phyloP scores from a whole-genome alignment of 2,797 vertebrate genomes.

The Acanthiza pusilla region DNA sequence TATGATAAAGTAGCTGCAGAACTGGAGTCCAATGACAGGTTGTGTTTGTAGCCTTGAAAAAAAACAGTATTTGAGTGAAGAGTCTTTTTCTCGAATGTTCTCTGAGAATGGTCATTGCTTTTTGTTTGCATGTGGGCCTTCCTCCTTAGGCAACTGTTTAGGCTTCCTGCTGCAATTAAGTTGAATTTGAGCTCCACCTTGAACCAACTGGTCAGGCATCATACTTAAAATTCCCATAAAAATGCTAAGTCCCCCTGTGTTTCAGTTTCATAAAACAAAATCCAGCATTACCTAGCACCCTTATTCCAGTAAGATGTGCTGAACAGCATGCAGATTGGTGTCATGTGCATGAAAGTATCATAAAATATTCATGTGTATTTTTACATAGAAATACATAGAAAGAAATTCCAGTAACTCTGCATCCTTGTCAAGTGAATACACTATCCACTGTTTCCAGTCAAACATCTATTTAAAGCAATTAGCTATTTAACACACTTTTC shows the following conservation, averaged over 20 bases:
- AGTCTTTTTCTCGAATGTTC: neutral
- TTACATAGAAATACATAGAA: neutral
- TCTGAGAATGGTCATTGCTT: neutral
- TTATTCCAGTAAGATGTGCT: neutral
- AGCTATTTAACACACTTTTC: constrained; percentile 15
- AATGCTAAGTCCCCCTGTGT: neutral
- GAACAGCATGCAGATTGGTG: neutral
- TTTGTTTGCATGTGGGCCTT: neutral
- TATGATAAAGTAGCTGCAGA: neutral
- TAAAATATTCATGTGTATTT: constrained; percentile 25
- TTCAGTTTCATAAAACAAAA: neutral
- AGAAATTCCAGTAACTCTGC: neutral
- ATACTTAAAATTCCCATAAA: neutral
- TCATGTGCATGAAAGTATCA: neutral
- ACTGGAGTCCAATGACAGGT: neutral
- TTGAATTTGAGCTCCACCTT: neutral
- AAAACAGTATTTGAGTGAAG: neutral
- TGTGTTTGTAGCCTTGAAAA: neutral
- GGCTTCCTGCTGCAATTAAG: neutral
- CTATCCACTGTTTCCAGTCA: constrained; percentile 28
- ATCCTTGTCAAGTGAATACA: neutral
- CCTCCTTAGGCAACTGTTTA: neutral
- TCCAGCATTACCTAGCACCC: neutral
- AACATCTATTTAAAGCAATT: constrained; percentile 38
- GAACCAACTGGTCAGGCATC: neutral